phyloP scores from a whole-genome alignment of 1,140 invertebrate genomes.

The Leucophenga varia region DNA sequence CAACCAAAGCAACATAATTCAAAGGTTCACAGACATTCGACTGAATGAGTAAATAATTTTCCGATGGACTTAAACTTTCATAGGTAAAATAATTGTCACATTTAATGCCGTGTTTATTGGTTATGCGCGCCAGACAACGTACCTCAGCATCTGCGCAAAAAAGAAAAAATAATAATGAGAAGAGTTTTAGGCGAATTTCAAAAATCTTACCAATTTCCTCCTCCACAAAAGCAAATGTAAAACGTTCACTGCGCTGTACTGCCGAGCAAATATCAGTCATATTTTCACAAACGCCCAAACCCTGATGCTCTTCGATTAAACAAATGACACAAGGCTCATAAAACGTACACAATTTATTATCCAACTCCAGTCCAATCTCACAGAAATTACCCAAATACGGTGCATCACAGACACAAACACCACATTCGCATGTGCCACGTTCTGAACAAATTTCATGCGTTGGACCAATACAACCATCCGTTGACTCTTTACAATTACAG shows the following conservation, averaged over 20 bases:
- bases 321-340: slow-evolving; percentile 50
- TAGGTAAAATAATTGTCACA: slow-evolving; percentile 60
- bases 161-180: neutral
- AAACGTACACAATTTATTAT: slow-evolving; percentile 50
- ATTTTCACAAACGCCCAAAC: slow-evolving; percentile 29
- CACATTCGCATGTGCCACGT: slow-evolving; percentile 68
- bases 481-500: slow-evolving; percentile 38
- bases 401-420: slow-evolving; percentile 68
- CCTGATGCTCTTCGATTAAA: slow-evolving; percentile 36
- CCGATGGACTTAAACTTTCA: slow-evolving; percentile 39
- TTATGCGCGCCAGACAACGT: slow-evolving; percentile 55
- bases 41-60: slow-evolving; percentile 53
- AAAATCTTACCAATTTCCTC: slow-evolving; percentile 16
- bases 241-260: slow-evolving; percentile 24
- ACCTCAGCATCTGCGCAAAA: slow-evolving; percentile 14
- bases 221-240: slow-evolving; percentile 29
- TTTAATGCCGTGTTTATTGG: slow-evolving; percentile 54
- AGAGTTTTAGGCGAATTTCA: too few relatives aligned
- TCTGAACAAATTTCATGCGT: slow-evolving; percentile 65
- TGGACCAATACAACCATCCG: slow-evolving; percentile 35
- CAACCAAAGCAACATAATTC: slow-evolving; percentile 25
- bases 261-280: slow-evolving; percentile 32
- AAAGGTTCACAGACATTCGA: slow-evolving; percentile 52
- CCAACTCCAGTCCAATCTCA: slow-evolving; percentile 37
- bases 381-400: slow-evolving; percentile 40